Evolutionary conservation across 2,113 vertebrate species (phyloP), one percentile per base, ranked within the genome.

Genomic region (Mobula birostris): DNA sequence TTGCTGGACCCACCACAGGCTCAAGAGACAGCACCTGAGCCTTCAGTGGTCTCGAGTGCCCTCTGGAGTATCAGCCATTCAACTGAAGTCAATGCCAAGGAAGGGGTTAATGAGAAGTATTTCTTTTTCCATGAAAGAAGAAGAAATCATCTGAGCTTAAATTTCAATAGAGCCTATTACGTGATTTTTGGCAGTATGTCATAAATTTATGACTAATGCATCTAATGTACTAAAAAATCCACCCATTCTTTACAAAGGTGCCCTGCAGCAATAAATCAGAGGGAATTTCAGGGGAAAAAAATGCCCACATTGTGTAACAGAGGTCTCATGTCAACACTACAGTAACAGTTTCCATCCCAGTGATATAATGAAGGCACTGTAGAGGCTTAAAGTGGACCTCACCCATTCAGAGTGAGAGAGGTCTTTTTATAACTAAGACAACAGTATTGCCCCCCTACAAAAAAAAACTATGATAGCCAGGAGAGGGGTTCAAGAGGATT

Each of bases 211-310:
- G 85, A 90, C 85, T 90, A 90, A 90, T 90, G 85, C 58, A 36
- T 63, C 32, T 90, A 32, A 90, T 90, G 85, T 66, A 90, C 61
- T 90, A 32, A 90, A 90, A 82, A 32, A 90, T 68, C 85, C 85
- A n/a, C 85, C 85, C 85, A 90, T 90, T 63, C 83, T 90, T 90
- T 90, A 90, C 85, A 90, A 90, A 90, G 85, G 85, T 90, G 85
- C 85, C 85, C 85, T 90, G 6, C 61, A 15, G 85, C 85, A 66
- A 66, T 32, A 90, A 90, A 90, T 68, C 61, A 19, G 61, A 90
- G 85, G 61, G 85, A 90, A 90, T 90, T 90, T 90, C 85, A 32
- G 85, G 27, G 68, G 32, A 32, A 66, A 15, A 90, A 90, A 90
- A 66, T 79, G 32, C 29, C 58, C 85, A 90, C 29, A 66, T 90